These are phyloP conservation scores for Erpornis zantholeuca DNA, from an alignment of 2,113 vertebrate genomes.

Conservation along the genomic window DNA sequence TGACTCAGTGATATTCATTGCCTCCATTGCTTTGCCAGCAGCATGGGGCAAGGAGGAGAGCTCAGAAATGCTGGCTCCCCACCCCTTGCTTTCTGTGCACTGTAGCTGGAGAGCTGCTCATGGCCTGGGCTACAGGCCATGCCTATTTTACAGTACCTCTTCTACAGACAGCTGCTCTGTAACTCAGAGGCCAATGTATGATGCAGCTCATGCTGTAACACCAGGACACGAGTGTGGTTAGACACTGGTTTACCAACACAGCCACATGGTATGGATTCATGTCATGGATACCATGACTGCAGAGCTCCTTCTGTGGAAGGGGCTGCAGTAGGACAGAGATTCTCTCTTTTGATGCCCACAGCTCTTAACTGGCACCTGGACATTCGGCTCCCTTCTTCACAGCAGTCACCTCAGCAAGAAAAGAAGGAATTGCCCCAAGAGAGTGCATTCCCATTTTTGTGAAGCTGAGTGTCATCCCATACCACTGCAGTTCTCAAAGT, in stretches of 20 bases:
- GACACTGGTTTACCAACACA: background rate
- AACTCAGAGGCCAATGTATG: background rate
- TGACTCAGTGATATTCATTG: background rate
- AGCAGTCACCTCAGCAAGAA: background rate
- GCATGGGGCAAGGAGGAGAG: background rate
- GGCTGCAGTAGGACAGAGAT: background rate
- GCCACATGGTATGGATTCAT: background rate
- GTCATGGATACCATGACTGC: background rate
- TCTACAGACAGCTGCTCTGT: background rate
- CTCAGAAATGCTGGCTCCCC: background rate
- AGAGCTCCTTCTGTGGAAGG: background rate
- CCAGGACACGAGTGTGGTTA: background rate
- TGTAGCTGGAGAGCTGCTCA: background rate
- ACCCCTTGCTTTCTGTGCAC: background rate
- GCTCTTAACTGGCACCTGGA: background rate
- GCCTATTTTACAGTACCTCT: background rate
- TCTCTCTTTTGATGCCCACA: background rate
- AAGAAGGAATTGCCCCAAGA: background rate
- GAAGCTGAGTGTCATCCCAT: background rate
- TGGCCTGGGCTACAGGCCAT: background rate
- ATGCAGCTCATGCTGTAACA: background rate
- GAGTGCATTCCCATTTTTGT: background rate
- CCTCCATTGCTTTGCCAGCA: background rate
- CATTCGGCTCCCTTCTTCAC: background rate
- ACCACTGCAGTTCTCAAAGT: background rate